Evolutionary conservation across 2,888 invertebrate species (phyloP).

Genomic region (Lasioglossum calceatum): DNA sequence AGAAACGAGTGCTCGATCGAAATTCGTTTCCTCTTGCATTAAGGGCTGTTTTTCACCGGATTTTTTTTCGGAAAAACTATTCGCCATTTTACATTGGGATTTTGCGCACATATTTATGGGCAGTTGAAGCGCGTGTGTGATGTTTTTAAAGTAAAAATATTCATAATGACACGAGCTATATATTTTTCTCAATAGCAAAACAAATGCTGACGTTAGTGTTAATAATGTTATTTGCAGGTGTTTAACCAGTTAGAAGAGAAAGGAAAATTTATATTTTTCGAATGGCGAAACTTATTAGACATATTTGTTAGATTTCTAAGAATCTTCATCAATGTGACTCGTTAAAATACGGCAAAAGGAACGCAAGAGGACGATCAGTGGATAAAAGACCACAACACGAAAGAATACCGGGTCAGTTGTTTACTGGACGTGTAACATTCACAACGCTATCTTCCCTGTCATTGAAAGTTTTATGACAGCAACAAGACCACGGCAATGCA

Average conservation of each 20-base stretch:
- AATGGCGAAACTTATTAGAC: too few species aligned
- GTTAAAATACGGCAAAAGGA: background rate
- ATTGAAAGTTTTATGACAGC: background rate
- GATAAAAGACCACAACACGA: background rate
- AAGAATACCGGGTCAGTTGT: background rate
- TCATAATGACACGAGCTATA: background rate
- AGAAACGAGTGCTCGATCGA: background rate
- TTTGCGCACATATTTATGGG: background rate
- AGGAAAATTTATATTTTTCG: too few species aligned
- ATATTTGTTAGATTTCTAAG: too few species aligned
- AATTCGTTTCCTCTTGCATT: background rate
- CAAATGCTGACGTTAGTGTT: too few species aligned
- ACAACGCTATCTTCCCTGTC: background rate
- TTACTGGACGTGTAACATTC: background rate
- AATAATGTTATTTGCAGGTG: too few species aligned
- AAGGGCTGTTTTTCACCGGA: background rate
- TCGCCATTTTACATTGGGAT: background rate
- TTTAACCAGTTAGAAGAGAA: too few species aligned
- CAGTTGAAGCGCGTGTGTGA: background rate
- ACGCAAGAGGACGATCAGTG: background rate
- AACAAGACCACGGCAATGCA: background rate
- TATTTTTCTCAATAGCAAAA: background rate
- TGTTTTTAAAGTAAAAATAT: background rate
- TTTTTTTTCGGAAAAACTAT: background rate
- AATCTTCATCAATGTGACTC: too few species aligned